Evolutionary conservation across 2,113 vertebrate species (phyloP), one percentile per base, ranked within the genome.

Genomic region (Cinclus mexicanus): DNA sequence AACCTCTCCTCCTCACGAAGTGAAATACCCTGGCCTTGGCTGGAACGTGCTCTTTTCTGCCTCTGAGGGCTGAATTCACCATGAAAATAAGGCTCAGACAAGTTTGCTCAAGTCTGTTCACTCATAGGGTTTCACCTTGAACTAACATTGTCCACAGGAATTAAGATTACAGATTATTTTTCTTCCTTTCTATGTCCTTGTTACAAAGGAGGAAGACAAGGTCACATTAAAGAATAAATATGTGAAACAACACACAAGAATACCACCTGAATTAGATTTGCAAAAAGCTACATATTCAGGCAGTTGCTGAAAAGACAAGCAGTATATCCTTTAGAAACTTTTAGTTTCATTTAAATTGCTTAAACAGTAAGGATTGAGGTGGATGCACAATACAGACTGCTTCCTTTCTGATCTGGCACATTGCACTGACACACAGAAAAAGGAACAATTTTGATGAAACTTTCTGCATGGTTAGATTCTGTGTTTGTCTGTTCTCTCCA

Each of bases 401-500:
- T 61, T 52, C 50, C n/a, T 84, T 79, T 61, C 52, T 82, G 35
- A 49, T 31, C 24, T 16, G 16, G 21, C 23, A 56, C 39, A 29
- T 74, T 86, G 41, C 42, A 37, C 44, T 39, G 35, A 69, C 37
- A 79, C 74, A 53, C 11, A 85, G 24, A 44, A 4, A 53, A 68
- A 80, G 6, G 20, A 53, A n/a, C 31, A n/a, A 55, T 77, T 86
- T 39, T 24, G 37, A 88, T 18, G 39, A 11, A 90, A 23, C 25
- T 75, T 77, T 74, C 4, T 2, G 12, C n/a, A 19, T 6, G 28
- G 39, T 44, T 60, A 52, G 33, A 89, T 28, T 87, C 78, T 76
- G 59, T 71, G 69, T 90, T 95, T 94, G 79, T 85, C 80, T 95
- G 64, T 94, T 94, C 83, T 94, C 88, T 75, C 88, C 84, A 60